Evolutionary conservation across 2,113 vertebrate genomes (phyloP), one percentile per base, ranked within the genome.

Genomic region (Talpa occidentalis): DNA sequence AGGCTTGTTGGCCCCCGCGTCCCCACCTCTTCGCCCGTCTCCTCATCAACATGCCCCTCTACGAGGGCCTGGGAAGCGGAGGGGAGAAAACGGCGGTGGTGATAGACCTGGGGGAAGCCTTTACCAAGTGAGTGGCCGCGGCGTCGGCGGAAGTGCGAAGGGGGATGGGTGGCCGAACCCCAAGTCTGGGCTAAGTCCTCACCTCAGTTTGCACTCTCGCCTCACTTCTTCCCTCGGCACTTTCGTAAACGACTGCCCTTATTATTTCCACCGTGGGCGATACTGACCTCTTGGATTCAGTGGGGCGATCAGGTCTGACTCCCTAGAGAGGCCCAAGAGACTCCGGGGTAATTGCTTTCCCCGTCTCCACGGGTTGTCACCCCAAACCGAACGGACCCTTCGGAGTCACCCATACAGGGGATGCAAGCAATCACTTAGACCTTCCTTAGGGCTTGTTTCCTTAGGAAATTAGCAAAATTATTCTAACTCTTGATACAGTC

Each of bases 41-140:
- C 5, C 10, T 4, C 0, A 0, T 1, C 35, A 40, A 24, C 47
- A 99, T 99, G 99, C 99, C 99, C 19, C 98, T 99, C 10, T 99
- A 99, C 98, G 99, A 99, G 96, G 99, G 99, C 1, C 77, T 99
- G 84, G 99, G 99, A 24, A 99, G 99, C 78, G 99, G 99, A 87
- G 99, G 99, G 70, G 99, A 99, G 98, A 99, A 99, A 94, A 99
- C 99, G 0, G 99, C 99, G 0, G 99, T 99, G 54, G 99, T 99
- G 35, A 98, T 99, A 81, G 99, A 99, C 87, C 96, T 99, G 84
- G 99, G 99, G 97, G 99, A 99, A 94, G 99, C 99, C 0, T 99
- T 98, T 96, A 99, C 99, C 96, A 99, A 99, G 99, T 99, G 97
- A 99, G 99, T 98, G 78, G 28, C 82, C 22, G 35, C 28, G 26